Conservation (phyloP, 1,140 invertebrate species). For the Drosophila elegans region DNA sequence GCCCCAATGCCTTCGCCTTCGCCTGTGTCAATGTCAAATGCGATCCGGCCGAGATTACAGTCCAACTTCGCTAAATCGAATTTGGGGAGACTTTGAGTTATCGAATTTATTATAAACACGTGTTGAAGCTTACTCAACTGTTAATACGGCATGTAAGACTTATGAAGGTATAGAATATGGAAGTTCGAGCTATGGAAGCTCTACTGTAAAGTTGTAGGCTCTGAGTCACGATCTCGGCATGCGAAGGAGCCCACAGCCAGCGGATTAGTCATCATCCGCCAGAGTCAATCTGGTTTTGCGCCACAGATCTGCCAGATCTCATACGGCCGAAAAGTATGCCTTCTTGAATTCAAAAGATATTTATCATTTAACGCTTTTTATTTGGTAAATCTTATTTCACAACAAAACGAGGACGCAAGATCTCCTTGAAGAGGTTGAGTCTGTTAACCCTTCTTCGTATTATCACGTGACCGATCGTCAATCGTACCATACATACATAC, state of each 20-base stretch:
- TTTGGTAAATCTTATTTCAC: no score
- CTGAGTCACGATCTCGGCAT: conserved; percentile 29
- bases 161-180: not conserved
- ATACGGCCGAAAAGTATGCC: conserved; percentile 16
- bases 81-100: not conserved
- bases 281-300: not conserved
- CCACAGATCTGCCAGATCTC: not conserved
- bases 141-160: not conserved
- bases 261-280: conserved; percentile 9
- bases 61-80: not conserved
- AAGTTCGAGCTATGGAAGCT: not conserved
- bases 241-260: not conserved
- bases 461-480: conserved; percentile 1
- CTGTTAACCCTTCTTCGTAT: not conserved
- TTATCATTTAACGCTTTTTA: no score
- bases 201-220: not conserved
- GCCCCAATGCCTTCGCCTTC: conserved; percentile 34
- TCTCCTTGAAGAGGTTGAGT: no score
- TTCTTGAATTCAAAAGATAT: not conserved
- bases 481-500: no score
- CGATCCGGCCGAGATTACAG: conserved; percentile 31
- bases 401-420: no score
- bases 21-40: conserved; percentile 51
- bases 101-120: no score
- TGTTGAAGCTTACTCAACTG: not conserved